Evolutionary conservation across 2,888 invertebrate species (phyloP).

Genomic region (Synergus itoensis): DNA sequence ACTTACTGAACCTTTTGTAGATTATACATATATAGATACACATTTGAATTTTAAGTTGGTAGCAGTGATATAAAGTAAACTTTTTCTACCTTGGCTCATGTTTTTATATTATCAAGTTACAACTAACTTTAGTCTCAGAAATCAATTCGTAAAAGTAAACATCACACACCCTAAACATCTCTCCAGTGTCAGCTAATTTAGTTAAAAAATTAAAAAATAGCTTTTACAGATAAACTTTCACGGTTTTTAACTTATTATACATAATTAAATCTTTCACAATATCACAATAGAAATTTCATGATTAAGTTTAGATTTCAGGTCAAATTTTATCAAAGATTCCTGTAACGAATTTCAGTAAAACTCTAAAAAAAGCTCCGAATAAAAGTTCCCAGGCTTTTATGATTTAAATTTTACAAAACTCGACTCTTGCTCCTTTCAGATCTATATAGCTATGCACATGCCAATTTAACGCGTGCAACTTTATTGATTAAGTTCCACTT

Average conservation of each 20-base stretch:
- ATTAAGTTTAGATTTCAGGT: too few species aligned
- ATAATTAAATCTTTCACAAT: too few species aligned
- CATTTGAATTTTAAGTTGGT: conserved; percentile 15
- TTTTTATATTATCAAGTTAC: conserved; percentile 1
- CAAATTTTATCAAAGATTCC: too few species aligned
- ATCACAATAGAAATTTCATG: too few species aligned
- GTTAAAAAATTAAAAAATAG: too few species aligned
- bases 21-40: conserved; percentile 24
- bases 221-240: too few species aligned
- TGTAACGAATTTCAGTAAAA: too few species aligned
- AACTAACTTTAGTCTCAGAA: neutral
- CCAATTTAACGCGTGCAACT: neutral
- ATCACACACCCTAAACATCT: neutral
- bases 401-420: too few species aligned
- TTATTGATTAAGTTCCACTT: conserved; percentile 20
- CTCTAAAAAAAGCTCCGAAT: too few species aligned
- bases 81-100: neutral
- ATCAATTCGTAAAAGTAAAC: neutral
- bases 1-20: conserved; percentile 13
- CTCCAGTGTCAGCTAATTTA: too few species aligned
- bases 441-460: neutral
- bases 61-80: conserved; percentile 27
- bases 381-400: too few species aligned
- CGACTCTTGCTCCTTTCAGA: neutral
- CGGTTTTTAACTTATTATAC: too few species aligned